Base-by-base conservation (phyloP, 2,797 vertebrate species). In the Valencia hispanica region DNA sequence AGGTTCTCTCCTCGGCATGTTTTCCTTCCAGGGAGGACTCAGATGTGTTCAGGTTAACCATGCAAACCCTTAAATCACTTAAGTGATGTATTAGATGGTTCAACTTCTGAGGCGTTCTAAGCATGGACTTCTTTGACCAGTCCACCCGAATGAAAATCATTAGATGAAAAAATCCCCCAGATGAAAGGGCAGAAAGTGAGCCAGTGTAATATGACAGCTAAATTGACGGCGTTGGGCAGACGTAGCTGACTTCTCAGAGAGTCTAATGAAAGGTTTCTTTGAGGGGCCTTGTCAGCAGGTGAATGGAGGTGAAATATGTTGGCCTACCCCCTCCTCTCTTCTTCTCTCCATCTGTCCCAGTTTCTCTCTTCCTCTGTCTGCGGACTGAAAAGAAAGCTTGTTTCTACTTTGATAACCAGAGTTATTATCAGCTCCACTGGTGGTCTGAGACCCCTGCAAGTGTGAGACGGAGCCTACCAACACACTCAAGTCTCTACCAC, bases 241-340 rank as follows among this genome's bases (percentile, higher is more conserved):
- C 83, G 87, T 81, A 90, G 90, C 87, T 74, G 87, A 85, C 79
- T 92, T 87, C 86, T 91, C 87, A 83, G 86, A 90, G 84, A 83
- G 83, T 83, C 86, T 91, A 90, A 93, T 94, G 91, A 94, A 94
- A 93, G 90, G 89, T 85, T 91, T 89, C 91, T 93, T 93, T 93
- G 88, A 94, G 84, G 86, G 88, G 88, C 92, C 88, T 61, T 90
- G 91, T 90, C 91, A 91, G 91, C 89, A 92, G 91, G 90, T 94
- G 93, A 92, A 88, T 87, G 73, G 85, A 83, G 89, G 91, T 90
- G 86, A 92, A 93, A 91, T 88, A 90, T 90, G 87, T 88, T 71
- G 68, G 41, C 65, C n/a, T 83, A 69, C 78, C 34, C 82, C 74
- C 74, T 34, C 47, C 36, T 32, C 68, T 75, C 41, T 59, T 65